Evolutionary conservation across 2,888 invertebrate species (phyloP), one percentile per base, ranked within the genome.

Genomic region (Amphipyra tragopoginis): DNA sequence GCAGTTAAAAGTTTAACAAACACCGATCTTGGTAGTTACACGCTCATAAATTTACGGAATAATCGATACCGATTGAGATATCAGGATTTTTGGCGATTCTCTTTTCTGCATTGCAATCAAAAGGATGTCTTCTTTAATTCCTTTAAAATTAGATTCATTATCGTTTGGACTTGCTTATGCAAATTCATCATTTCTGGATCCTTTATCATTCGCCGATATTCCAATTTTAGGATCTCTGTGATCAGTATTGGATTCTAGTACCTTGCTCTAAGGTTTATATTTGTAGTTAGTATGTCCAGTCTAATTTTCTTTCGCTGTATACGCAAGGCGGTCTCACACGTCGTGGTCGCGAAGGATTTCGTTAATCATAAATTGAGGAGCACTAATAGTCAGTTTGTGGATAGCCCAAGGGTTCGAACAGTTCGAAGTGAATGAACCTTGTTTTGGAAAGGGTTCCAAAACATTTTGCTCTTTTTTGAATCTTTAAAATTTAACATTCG

Each of bases 1-100:
- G 59, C 75, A 65, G 66, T 78, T 77, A 69, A 81, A 81, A 73
- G 68, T 81, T 84, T 83, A 84, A 82, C 87, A 88, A 87, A 88
- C 86, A 88, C 81, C 66, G 73, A 78, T 85, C 79, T 78, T 81
- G 84, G 84, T 86, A 65, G 84, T 87, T 86, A 86, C 83, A 78
- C 70, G 80, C 77, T 79, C 87, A 83, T 91, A 90, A 88, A 90
- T 90, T 83, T 71, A 65, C 83, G 52, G 80, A 84, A 88, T 86
- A 87, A 87, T 85, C 81, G 83, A 80, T 79, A 79, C 78, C 85
- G 86, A 92, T 92, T 91, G 89, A 92, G 92, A 88, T 90, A 90
- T 92, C 88, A 86, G 78, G 64, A 77, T 79, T 84, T 86, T 83
- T 69, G 79, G 72, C 45, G 42, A 80, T 59, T 61, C 42, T 33